These are phyloP conservation scores for Simalia tracyae DNA, from an alignment of 2,797 vertebrate species.

Conservation along the genomic window DNA sequence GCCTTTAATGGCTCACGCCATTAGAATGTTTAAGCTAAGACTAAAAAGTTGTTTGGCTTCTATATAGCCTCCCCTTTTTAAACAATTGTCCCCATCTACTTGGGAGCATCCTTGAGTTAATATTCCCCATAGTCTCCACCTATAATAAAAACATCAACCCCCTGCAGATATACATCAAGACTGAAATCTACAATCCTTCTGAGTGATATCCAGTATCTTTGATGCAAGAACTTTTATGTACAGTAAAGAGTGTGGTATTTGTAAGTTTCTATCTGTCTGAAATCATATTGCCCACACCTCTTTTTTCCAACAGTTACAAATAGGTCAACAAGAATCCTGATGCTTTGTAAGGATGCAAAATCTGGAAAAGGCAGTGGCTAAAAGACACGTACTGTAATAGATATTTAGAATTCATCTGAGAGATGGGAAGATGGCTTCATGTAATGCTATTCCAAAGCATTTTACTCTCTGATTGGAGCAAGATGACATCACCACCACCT, in stretches of 20 bases:
- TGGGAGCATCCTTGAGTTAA: neutral
- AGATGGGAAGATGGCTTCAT: neutral
- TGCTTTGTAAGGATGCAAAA: neutral
- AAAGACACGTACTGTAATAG: neutral
- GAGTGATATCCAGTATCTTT: neutral
- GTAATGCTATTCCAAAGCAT: neutral
- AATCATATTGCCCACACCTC: too few species aligned
- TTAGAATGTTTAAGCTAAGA: neutral
- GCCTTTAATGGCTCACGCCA: neutral
- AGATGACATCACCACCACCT: too few species aligned
- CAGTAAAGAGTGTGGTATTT: neutral
- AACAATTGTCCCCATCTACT: neutral
- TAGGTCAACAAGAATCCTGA: neutral
- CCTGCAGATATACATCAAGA: neutral
- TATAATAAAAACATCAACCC: too few species aligned
- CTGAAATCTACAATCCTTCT: neutral
- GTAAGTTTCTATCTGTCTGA: neutral
- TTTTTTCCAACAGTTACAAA: neutral
- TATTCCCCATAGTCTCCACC: too few species aligned
- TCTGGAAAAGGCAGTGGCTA: neutral
- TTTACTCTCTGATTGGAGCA: neutral
- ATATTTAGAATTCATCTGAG: neutral
- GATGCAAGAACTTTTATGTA: neutral
- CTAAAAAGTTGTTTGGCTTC: neutral
- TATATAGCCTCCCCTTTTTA: neutral